Percentiles rank a stretch among this genome's conserved stretches.
Conservation (phyloP, 2,113 vertebrate species). For the Pholis gunnellus region DNA sequence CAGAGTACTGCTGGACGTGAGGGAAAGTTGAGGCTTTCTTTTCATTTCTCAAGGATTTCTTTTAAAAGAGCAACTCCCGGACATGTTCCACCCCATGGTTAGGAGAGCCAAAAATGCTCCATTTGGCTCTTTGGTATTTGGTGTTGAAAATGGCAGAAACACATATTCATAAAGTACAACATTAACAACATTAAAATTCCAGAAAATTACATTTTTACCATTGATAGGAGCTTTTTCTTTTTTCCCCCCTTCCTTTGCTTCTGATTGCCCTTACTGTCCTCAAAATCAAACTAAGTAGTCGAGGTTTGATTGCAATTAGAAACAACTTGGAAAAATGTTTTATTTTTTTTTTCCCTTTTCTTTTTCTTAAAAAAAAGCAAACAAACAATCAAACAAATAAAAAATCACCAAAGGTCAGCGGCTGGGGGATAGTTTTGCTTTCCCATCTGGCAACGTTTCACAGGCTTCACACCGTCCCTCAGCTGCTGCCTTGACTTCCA, state of each 20-base stretch:
- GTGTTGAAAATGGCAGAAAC: conserved; percentile 73
- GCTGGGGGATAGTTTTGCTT: conserved; percentile 45
- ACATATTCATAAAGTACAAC: conserved; percentile 76
- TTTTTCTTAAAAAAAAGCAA: conserved; percentile 17
- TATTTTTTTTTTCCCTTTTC: neutral
- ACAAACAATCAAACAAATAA: conserved; percentile 26
- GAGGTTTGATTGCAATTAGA: conserved; percentile 60
- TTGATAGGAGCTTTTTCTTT: conserved; percentile 15
- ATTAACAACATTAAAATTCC: conserved; percentile 73
- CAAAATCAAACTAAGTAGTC: conserved; percentile 42
- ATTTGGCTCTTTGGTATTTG: conserved; percentile 75
- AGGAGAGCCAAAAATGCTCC: conserved; percentile 49
- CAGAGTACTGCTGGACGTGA: conserved; percentile 41
- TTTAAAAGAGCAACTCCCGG: conserved; percentile 39
- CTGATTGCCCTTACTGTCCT: conserved; percentile 51
- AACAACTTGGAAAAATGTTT: conserved; percentile 46
- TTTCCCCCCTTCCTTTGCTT: conserved; percentile 14
- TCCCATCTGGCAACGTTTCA: conserved; percentile 37
- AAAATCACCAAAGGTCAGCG: conserved; percentile 24
- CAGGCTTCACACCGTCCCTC: conserved; percentile 34
- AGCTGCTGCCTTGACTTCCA: conserved; percentile 43
- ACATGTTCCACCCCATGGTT: conserved; percentile 16
- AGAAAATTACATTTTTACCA: conserved; percentile 69
- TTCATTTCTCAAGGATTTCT: conserved; percentile 19
- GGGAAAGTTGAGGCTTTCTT: conserved; percentile 43